These are phyloP conservation scores for Agraylea sexmaculata DNA, from an alignment of 1,140 invertebrate genomes.

Conservation along the genomic window DNA sequence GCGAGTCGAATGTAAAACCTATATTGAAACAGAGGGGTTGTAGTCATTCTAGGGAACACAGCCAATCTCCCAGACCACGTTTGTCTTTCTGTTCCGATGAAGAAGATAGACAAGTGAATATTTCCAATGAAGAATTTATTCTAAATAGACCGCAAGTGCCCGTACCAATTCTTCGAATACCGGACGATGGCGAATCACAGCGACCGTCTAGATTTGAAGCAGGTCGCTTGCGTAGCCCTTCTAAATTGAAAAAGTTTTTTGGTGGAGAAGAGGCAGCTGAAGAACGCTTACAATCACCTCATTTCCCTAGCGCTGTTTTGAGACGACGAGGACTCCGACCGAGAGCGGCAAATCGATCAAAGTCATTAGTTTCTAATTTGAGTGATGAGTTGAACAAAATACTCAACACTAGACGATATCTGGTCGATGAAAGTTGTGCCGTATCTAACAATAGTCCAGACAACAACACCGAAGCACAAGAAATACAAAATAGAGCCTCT, in stretches of 20 bases:
- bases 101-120: no score
- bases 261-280: background rate
- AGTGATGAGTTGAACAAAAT: slow-evolving; percentile 37
- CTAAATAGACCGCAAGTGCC: no score
- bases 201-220: slow-evolving; percentile 16
- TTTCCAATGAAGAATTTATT: no score
- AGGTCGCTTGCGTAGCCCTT: slow-evolving; percentile 16
- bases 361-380: slow-evolving; percentile 35
- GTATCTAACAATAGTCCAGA: slow-evolving; percentile 18
- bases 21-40: slow-evolving; percentile 45
- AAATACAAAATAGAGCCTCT: slow-evolving; percentile 20
- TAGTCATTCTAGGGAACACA: slow-evolving; percentile 40
- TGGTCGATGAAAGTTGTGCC: slow-evolving; percentile 36
- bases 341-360: slow-evolving; percentile 33
- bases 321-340: slow-evolving; percentile 35
- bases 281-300: background rate
- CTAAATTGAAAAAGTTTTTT: slow-evolving; percentile 16
- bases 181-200: slow-evolving; percentile 10
- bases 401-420: slow-evolving; percentile 32
- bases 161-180: no score
- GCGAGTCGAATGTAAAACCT: slow-evolving; percentile 38
- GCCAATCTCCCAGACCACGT: slow-evolving; percentile 41
- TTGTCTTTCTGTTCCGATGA: slow-evolving; percentile 44
- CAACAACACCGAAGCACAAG: slow-evolving; percentile 11
- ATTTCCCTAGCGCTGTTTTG: slow-evolving; percentile 27